phyloP scores from a whole-genome alignment of 2,113 vertebrate species.

The Myiagra hebetior region DNA sequence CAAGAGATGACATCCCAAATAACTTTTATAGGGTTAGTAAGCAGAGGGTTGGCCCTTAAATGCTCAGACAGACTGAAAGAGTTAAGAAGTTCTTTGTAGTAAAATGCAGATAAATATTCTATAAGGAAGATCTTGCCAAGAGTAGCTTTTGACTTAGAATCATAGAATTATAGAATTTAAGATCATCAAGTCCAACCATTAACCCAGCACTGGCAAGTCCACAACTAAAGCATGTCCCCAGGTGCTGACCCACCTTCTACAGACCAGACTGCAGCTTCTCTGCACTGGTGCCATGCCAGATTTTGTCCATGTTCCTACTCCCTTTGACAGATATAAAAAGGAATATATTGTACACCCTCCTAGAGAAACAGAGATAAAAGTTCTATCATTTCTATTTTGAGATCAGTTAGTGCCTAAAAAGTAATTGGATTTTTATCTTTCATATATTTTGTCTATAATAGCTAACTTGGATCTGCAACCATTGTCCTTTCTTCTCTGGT shows the following conservation, averaged over 20 bases:
- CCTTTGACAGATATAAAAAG: neutral
- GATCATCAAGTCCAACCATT: neutral
- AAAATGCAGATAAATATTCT: neutral
- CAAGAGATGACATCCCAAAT: neutral
- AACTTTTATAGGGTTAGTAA: neutral
- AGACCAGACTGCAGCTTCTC: neutral
- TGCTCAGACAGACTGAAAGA: neutral
- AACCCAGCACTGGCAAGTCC: neutral
- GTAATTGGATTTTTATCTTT: conserved; percentile 44
- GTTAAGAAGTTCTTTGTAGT: neutral
- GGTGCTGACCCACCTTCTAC: neutral
- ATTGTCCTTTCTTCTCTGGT: neutral
- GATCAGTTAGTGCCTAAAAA: conserved; percentile 22
- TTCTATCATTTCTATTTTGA: neutral
- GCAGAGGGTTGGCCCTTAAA: neutral
- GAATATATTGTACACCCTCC: neutral
- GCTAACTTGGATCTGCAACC: neutral
- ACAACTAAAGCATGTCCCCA: neutral
- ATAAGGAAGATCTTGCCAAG: neutral
- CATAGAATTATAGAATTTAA: neutral
- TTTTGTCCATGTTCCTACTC: neutral
- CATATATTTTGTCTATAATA: conserved; percentile 17
- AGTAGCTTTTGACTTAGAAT: neutral
- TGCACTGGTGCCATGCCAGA: neutral
- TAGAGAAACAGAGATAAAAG: conserved; percentile 5